Evolutionary conservation across 2,797 vertebrate species (phyloP).

Genomic region (Atherinosoma microstoma): DNA sequence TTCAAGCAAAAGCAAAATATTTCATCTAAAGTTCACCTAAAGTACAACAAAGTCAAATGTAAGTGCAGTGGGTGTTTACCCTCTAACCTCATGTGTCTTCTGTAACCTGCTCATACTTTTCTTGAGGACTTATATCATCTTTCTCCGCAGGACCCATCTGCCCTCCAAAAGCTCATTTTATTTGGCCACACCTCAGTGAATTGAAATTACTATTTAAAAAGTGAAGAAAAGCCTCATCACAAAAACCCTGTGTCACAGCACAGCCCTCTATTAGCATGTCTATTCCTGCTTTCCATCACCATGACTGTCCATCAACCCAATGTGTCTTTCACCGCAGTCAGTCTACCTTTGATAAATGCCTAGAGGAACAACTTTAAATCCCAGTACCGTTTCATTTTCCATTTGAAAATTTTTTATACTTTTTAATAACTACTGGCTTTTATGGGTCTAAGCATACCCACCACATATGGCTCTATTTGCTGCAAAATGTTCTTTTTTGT

Average conservation of each 20-base stretch:
- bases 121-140: constrained; percentile 13
- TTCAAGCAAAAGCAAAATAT: not conserved
- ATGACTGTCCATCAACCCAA: constrained; percentile 42
- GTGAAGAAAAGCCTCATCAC: constrained; percentile 56
- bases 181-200: constrained; percentile 64
- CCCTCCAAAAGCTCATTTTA: constrained; percentile 49
- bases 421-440: constrained; percentile 29
- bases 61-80: not conserved
- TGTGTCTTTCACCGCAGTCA: constrained; percentile 10
- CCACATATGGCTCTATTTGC: not conserved
- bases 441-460: not conserved
- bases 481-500: not conserved
- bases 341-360: constrained; percentile 33
- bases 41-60: not conserved
- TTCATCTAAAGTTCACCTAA: not conserved
- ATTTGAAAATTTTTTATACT: constrained; percentile 9
- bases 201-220: constrained; percentile 68
- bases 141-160: constrained; percentile 33
- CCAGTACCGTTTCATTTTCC: constrained; percentile 10
- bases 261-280: constrained; percentile 48
- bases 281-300: constrained; percentile 45
- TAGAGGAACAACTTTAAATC: constrained; percentile 37
- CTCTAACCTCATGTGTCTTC: constrained; percentile 1
- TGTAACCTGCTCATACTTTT: constrained; percentile 10
- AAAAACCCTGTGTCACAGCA: constrained; percentile 38